Conservation (phyloP, 2,888 invertebrate genomes). For the Vesta saturnalis region DNA sequence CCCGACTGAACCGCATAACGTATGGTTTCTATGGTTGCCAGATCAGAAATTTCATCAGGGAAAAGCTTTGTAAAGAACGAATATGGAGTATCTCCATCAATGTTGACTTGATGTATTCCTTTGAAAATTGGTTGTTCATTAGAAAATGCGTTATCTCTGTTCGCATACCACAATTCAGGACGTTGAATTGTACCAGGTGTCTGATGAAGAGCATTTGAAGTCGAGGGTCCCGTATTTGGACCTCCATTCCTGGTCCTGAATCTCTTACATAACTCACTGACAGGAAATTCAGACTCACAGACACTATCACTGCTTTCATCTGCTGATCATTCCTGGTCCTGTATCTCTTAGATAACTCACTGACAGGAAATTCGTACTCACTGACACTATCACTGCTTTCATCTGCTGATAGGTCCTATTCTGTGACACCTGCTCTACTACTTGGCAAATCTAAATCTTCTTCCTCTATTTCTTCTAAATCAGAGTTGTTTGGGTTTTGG, state of each 20-base stretch:
- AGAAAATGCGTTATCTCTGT: too few relatives aligned
- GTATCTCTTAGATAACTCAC: constrained; percentile 4
- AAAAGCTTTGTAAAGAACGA: too few relatives aligned
- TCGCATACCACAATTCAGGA: too few relatives aligned
- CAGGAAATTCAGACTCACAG: constrained; percentile 2
- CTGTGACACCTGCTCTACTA: constrained; percentile 4
- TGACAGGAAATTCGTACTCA: constrained; percentile 9
- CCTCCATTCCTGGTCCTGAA: not conserved
- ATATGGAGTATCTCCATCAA: not conserved
- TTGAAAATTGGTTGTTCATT: not conserved
- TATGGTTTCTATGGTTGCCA: too few relatives aligned
- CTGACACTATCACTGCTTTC: constrained; percentile 6
- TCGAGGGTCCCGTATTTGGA: not conserved
- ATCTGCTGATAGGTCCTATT: constrained; percentile 4
- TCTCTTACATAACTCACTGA: constrained; percentile 3
- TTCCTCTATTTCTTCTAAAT: not conserved
- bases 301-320: constrained; percentile 8
- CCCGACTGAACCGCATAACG: not conserved
- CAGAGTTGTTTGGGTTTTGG: too few relatives aligned
- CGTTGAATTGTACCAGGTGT: too few relatives aligned
- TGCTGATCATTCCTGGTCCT: not conserved
- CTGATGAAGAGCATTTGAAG: too few relatives aligned
- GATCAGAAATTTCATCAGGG: too few relatives aligned
- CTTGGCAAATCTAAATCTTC: too few relatives aligned
- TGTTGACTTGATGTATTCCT: not conserved